These are phyloP conservation scores for Xenentodon cancila DNA, from an alignment of 2,797 vertebrate species.

Conservation along the genomic window DNA sequence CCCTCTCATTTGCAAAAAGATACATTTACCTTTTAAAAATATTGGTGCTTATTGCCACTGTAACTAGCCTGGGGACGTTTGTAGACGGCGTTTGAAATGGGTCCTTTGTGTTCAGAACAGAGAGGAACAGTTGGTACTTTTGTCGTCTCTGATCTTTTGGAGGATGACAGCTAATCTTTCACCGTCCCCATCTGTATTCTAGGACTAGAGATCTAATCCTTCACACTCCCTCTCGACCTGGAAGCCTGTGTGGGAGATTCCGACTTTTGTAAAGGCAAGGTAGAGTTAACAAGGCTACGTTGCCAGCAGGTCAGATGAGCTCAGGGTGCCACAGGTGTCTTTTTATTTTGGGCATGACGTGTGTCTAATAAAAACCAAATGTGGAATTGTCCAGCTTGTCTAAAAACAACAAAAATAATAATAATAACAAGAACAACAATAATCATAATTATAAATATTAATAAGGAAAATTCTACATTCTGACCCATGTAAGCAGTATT, in stretches of 20 bases:
- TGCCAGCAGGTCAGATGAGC: too few species aligned
- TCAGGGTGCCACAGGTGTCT: too few species aligned
- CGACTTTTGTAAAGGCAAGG: slow-evolving; percentile 26
- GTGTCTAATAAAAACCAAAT: too few species aligned
- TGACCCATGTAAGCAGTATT: too few species aligned
- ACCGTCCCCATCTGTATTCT: slow-evolving; percentile 26
- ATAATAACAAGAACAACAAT: too few species aligned
- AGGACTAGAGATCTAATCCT: slow-evolving; percentile 43
- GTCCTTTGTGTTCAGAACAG: slow-evolving; percentile 41
- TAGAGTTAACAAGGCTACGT: slow-evolving; percentile 19
- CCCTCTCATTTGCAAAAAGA: slow-evolving; percentile 15
- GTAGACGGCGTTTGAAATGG: slow-evolving; percentile 20
- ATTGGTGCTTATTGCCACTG: slow-evolving; percentile 10
- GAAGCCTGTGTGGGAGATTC: slow-evolving; percentile 5
- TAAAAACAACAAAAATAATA: too few species aligned
- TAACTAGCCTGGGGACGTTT: slow-evolving; percentile 9
- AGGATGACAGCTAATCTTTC: slow-evolving; percentile 58
- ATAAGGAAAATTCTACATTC: too few species aligned
- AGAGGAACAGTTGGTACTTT: slow-evolving; percentile 34
- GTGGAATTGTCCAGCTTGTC: too few species aligned
- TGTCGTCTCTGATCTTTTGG: slow-evolving; percentile 43
- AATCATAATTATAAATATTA: too few species aligned
- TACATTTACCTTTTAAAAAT: slow-evolving; percentile 15
- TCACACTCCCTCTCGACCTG: slow-evolving; percentile 33
- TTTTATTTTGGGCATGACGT: too few species aligned